A percentile compares a stretch with the other conserved stretches of the same genome.
These are phyloP conservation scores for Nephrotoma guestfalica DNA, from an alignment of 2,888 invertebrate species.

Conservation along the genomic window DNA sequence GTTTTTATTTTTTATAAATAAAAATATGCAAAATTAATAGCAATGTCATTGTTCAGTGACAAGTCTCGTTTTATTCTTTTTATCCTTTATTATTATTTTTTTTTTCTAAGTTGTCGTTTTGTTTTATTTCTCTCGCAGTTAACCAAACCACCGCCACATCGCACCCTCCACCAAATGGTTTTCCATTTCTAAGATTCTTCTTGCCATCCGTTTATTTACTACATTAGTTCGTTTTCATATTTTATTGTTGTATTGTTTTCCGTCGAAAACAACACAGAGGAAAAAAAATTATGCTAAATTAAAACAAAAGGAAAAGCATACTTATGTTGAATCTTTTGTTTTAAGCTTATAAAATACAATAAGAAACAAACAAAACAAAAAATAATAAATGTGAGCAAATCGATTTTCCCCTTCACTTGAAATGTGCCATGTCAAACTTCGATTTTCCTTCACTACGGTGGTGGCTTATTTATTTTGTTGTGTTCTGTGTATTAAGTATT, in stretches of 20 bases:
- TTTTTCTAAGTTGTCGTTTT: background rate
- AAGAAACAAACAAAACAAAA: background rate
- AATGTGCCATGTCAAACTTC: background rate
- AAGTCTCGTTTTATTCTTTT: background rate
- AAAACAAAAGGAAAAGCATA: background rate
- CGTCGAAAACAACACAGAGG: background rate
- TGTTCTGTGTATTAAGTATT: background rate
- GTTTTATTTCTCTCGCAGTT: background rate
- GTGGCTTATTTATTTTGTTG: background rate
- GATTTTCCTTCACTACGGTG: background rate
- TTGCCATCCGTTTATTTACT: background rate
- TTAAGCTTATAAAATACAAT: background rate
- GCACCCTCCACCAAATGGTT: too few species aligned
- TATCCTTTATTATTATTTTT: background rate
- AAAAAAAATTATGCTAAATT: background rate
- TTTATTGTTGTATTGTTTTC: background rate
- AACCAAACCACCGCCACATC: background rate
- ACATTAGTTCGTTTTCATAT: background rate
- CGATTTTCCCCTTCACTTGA: background rate
- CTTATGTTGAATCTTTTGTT: background rate
- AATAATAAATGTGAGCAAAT: background rate
- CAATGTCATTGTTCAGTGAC: slow-evolving; percentile 1
- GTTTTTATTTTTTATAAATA: background rate
- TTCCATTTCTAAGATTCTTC: background rate
- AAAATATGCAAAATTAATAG: slow-evolving; percentile 3